Percentiles rank a stretch among this genome's conserved stretches.
phyloP scores from a whole-genome alignment of 2,888 invertebrate genomes.

The Idaea straminata region DNA sequence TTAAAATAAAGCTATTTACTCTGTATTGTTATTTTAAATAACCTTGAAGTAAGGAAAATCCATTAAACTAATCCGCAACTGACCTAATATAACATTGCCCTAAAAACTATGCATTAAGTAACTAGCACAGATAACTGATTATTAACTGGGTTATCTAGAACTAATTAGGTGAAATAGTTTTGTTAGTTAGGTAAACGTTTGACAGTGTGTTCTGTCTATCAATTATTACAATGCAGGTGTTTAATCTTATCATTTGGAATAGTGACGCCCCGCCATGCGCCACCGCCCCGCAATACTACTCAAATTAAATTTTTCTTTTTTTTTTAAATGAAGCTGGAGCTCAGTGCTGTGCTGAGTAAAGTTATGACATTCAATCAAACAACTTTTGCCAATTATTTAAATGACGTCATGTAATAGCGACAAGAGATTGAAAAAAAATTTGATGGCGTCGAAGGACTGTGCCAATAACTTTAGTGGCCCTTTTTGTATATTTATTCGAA shows the following conservation, averaged over 20 bases:
- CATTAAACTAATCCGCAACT: background rate
- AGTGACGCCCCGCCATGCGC: background rate
- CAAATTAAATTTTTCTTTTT: no score
- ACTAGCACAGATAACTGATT: background rate
- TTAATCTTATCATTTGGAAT: background rate
- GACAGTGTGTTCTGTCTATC: background rate
- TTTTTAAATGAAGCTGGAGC: no score
- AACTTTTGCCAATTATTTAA: no score
- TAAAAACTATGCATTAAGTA: background rate
- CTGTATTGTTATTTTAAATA: background rate
- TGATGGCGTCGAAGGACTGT: no score
- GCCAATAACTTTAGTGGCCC: no score
- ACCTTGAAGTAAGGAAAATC: background rate
- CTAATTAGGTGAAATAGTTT: background rate
- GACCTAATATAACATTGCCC: background rate
- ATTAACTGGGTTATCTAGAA: background rate
- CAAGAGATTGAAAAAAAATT: no score
- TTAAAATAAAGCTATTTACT: background rate
- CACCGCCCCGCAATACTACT: background rate
- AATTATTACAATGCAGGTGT: background rate
- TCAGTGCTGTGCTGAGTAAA: no score
- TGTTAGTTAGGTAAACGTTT: background rate
- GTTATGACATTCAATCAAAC: no score
- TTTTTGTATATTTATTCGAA: no score
- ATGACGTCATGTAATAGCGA: no score